These are phyloP conservation scores for Proales similis DNA, from an alignment of 1,140 invertebrate genomes.

Conservation along the genomic window DNA sequence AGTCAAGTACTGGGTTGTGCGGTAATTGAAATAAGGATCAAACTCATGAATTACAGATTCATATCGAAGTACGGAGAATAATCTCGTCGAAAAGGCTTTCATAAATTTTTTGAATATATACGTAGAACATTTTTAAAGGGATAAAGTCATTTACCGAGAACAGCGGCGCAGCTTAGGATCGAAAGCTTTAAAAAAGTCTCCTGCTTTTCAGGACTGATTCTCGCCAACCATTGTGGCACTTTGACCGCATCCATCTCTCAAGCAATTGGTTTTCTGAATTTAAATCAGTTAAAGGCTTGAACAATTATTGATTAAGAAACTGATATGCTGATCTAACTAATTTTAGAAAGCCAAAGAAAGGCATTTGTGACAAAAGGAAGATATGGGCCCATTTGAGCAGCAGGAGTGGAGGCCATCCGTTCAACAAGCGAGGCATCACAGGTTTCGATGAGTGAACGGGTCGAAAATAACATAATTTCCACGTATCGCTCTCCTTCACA, in stretches of 20 bases:
- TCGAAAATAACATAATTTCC: too few relatives aligned
- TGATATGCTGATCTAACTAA: too few relatives aligned
- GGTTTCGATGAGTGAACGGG: too few relatives aligned
- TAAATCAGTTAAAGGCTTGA: too few relatives aligned
- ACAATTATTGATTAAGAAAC: too few relatives aligned
- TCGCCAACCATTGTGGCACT: constrained; percentile 43
- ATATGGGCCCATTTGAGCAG: too few relatives aligned
- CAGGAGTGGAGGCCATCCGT: too few relatives aligned
- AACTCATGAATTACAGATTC: constrained; percentile 98
- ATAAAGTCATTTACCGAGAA: constrained; percentile 71
- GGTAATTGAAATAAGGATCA: constrained; percentile 97
- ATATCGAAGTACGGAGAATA: constrained; percentile 92
- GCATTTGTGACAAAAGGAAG: too few relatives aligned
- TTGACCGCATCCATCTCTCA: constrained; percentile 28
- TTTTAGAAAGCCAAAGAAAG: too few relatives aligned
- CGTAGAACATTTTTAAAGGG: neutral
- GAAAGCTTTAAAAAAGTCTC: constrained; percentile 84
- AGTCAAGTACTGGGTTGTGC: constrained; percentile 83
- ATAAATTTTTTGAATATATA: neutral
- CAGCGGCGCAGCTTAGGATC: constrained; percentile 78
- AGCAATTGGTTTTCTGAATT: too few relatives aligned
- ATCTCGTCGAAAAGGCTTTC: constrained; percentile 76
- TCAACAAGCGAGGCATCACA: too few relatives aligned
- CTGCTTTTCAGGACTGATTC: constrained; percentile 74
- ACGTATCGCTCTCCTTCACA: too few relatives aligned